These are phyloP conservation scores for Chloroclystis v-ata DNA, from an alignment of 2,888 invertebrate species.

Conservation along the genomic window DNA sequence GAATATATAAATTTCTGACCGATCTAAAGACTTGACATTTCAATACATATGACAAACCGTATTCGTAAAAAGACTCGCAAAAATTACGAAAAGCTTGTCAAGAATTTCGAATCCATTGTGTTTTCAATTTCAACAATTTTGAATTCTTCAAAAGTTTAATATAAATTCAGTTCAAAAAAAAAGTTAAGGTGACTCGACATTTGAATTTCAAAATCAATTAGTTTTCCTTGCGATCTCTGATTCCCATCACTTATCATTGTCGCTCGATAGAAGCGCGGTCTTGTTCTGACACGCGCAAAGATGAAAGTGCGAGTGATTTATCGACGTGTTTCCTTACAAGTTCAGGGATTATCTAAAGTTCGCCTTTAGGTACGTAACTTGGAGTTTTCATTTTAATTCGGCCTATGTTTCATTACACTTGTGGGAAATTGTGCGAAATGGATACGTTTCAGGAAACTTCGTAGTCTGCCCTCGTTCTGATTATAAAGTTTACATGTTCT, in stretches of 20 bases:
- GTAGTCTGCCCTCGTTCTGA: neutral
- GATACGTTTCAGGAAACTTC: constrained; percentile 3
- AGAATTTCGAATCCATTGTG: no score
- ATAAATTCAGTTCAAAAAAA: no score
- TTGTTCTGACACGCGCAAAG: constrained; percentile 47
- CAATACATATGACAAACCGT: no score
- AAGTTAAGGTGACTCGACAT: no score
- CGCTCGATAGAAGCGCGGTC: constrained; percentile 31
- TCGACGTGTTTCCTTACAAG: constrained; percentile 27
- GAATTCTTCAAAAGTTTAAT: no score
- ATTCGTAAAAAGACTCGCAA: no score
- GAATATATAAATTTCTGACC: no score
- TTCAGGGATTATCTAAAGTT: constrained; percentile 18
- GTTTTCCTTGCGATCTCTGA: no score
- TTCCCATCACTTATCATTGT: neutral
- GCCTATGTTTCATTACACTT: constrained; percentile 9
- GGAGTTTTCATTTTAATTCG: constrained; percentile 10
- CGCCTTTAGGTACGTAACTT: constrained; percentile 6
- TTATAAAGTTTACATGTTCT: neutral
- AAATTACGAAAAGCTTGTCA: no score
- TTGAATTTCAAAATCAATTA: neutral
- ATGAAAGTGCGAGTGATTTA: constrained; percentile 50
- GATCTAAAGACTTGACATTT: no score
- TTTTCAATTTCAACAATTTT: no score
- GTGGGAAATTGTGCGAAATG: constrained; percentile 5